Evolutionary conservation across 2,113 vertebrate species (phyloP), one percentile per base, ranked within the genome.

Genomic region (Probosciger aterrimus): DNA sequence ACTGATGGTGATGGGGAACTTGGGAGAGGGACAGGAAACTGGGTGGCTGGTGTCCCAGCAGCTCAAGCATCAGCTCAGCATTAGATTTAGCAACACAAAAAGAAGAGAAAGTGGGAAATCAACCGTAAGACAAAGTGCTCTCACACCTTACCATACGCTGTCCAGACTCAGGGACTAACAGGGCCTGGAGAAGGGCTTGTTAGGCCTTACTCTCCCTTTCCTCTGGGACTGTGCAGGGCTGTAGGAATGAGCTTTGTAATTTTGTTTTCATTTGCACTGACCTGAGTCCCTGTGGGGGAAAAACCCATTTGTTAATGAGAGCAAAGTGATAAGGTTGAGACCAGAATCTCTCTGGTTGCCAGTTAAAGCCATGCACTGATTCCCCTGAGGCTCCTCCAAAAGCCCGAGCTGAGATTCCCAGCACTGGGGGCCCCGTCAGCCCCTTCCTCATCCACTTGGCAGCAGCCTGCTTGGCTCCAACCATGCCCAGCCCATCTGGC

Each of bases 171-270:
- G 49, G 44, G 69, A 10, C 25, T 4, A 7, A 35, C 0, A 19
- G 62, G 15, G 9, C 50, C 6, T 0, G 3, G 30, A 43, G 46
- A 30, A 83, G 18, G 43, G 28, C 17, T 70, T 28, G 15, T 22
- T 33, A 2, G 2, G 3, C 30, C 63, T 6, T 5, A 12, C 8
- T 62, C 25, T 44, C 35, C 53, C 28, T 81, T 68, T 62, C 25
- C 50, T 24, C 50, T 2, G 55, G 35, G 78, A 2, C 64, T 6
- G 11, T 17, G 22, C 11, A 7, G 0, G 16, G 57, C 78, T 46
- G 41, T 9, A 22, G 69, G 52, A 68, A 59, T 44, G 90, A 92
- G 86, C 86, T 81, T 90, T 82, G 70, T 37, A 87, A 55, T 37
- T 39, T 60, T n/a, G 10, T 24, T 75, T 55, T 39, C 85, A 31